Evolutionary conservation across 2,797 vertebrate genomes (phyloP), one percentile per base, ranked within the genome.

Genomic region (Peromyscus nudipes): DNA sequence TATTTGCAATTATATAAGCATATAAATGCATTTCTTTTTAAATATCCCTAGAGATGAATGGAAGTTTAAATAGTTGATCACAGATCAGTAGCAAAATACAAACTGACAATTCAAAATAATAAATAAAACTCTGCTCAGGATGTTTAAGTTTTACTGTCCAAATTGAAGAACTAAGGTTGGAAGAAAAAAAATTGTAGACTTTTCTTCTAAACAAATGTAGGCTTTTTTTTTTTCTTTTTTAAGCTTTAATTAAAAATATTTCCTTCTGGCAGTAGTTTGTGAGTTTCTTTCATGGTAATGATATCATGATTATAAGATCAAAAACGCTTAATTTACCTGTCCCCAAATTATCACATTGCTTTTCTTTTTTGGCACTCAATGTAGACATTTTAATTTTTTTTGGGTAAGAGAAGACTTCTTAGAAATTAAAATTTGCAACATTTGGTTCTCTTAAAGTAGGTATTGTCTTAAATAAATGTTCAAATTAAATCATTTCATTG

Each of bases 41-140:
- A 97, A 97, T 94, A 98, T 83, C 67, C 95, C 92, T 93, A 97
- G 94, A 98, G 96, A 89, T 98, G 55, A 98, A 82, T 93, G 97
- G 94, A 98, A 96, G 80, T 98, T 95, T 97, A 98, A 98, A 98
- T 98, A 96, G 94, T 91, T 95, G 94, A 97, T 95, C 97, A 93
- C 93, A 97, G 96, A 97, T 95, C 81, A 95, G 87, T 95, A 98
- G 96, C 91, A 98, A 3, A 96, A 96, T 98, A 96, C 96, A 98
- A 97, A 98, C 40, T 96, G 95, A 97, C 92, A 96, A 92, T 92
- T 97, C 84, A 94, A 96, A 96, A 96, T 96, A 92, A 95, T 89
- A 96, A 97, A 89, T 93, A 96, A 96, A 96, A 95, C 52, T 94
- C 49, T 83, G 34, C 91, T 97, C 73, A 92, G 84, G 81, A 93